Evolutionary conservation across 2,888 invertebrate genomes (phyloP), one percentile per base, ranked within the genome.

Genomic region (Mythimna loreyi): DNA sequence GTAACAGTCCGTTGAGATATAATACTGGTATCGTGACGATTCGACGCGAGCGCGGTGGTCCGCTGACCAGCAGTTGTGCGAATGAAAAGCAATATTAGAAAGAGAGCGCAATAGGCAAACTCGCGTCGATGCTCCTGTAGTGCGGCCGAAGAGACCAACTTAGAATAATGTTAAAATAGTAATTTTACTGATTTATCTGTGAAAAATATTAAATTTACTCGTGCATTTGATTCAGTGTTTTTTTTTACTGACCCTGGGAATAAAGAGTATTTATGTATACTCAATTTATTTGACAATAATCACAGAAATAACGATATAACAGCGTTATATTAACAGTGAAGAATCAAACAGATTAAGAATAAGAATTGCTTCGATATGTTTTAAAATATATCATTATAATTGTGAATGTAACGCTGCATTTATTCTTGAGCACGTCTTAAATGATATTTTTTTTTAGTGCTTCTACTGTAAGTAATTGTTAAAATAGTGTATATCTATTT

Each of bases 371-470:
- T 72, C 68, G 62, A 68, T 63, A 72, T 33, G 68, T 68, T 68
- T 72, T 43, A 72, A 72, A 72, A 73, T 55, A 30, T 55, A 70
- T 73, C 61, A 65, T 61, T 70, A 70, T 70, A 30, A 57, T 69
- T 69, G 69, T 69, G 69, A 73, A 43, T 69, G 72, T 73, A 70
- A 73, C 70, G 70, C 70, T 70, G 73, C 73, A 70, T 73, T 73
- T 73, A 70, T 73, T 70, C 49, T 43, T 70, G 70, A 70, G 64
- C 72, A 72, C 69, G 60, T 72, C 60, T 56, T 72, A 70, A 65
- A 70, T 70, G 72, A 73, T 65, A 70, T 73, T 70, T 43, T 73
- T 69, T 73, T 73, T 61, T 33, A 73, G 72, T 61, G 73, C 70
- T 66, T 53, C 57, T 73, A 50, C 70, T 69, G 59, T 72, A 64